Conservation (phyloP, 2,797 vertebrate species). For the Chrysocyon brachyurus region DNA sequence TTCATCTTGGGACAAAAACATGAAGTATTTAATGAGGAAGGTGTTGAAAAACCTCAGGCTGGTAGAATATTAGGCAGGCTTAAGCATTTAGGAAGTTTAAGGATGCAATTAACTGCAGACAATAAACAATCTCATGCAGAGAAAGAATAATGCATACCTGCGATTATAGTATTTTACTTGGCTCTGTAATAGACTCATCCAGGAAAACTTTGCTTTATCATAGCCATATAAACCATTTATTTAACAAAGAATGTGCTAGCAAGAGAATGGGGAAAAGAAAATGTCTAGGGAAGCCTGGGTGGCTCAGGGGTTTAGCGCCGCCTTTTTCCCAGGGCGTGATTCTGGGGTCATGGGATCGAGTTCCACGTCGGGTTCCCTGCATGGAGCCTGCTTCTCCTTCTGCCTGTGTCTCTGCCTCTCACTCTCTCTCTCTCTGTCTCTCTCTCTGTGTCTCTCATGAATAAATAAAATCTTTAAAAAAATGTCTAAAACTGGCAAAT, state of each 20-base stretch:
- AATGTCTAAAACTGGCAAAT: not conserved
- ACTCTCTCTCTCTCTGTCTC: too few relatives aligned
- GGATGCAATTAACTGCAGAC: not conserved
- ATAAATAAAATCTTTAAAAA: not conserved
- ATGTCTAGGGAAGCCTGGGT: not conserved
- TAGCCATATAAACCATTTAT: not conserved
- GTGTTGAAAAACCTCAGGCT: not conserved
- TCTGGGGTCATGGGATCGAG: too few relatives aligned
- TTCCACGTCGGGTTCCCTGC: too few relatives aligned
- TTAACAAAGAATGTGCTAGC: constrained; percentile 21
- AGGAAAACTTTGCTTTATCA: not conserved
- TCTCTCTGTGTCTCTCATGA: too few relatives aligned
- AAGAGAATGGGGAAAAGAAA: not conserved
- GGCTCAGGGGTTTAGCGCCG: too few relatives aligned
- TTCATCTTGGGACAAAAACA: not conserved
- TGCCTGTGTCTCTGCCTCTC: too few relatives aligned
- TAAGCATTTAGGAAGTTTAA: not conserved
- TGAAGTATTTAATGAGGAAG: not conserved
- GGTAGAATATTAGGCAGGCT: not conserved
- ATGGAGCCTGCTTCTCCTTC: too few relatives aligned
- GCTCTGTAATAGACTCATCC: not conserved
- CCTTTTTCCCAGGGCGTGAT: too few relatives aligned
- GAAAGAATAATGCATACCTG: not conserved
- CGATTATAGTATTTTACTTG: not conserved
- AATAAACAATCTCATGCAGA: not conserved